These are phyloP conservation scores for Phalera bucephala DNA, from an alignment of 2,888 invertebrate genomes.

Conservation along the genomic window DNA sequence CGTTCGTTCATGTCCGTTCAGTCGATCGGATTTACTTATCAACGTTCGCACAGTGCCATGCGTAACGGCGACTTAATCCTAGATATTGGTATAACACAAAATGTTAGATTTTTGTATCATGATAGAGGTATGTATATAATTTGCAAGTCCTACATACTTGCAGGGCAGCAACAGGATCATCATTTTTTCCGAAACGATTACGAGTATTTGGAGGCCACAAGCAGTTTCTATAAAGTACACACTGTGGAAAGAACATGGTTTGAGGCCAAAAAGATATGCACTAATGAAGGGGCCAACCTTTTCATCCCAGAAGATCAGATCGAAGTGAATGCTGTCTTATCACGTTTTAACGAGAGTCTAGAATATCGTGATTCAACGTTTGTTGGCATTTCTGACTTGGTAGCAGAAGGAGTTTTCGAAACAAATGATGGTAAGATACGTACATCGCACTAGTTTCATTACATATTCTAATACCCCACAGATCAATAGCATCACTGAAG, in stretches of 20 bases:
- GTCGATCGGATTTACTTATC: too few relatives aligned
- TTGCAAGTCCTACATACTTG: too few relatives aligned
- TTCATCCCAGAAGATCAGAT: constrained; percentile 20
- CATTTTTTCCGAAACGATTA: constrained; percentile 33
- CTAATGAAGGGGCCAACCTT: constrained; percentile 25
- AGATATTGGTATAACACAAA: too few relatives aligned
- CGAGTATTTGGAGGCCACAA: constrained; percentile 13
- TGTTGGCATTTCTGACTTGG: constrained; percentile 50
- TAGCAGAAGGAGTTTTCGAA: constrained; percentile 51
- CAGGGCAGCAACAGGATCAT: too few relatives aligned
- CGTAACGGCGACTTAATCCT: too few relatives aligned
- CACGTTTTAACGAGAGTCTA: constrained; percentile 16
- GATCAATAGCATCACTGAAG: too few relatives aligned
- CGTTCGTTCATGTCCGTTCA: too few relatives aligned
- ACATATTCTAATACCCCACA: too few relatives aligned
- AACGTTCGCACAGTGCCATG: too few relatives aligned
- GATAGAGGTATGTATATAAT: too few relatives aligned
- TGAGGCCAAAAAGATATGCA: not conserved
- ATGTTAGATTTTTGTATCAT: too few relatives aligned
- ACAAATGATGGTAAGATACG: constrained; percentile 41
- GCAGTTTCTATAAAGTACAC: constrained; percentile 29
- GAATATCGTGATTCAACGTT: constrained; percentile 32
- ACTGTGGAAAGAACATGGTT: constrained; percentile 18
- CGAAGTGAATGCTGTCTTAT: constrained; percentile 16
- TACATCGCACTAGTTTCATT: too few relatives aligned